Percentiles rank a stretch among this genome's conserved stretches.
Conservation (phyloP, 2,797 vertebrate species). For the Poeciliopsis paucimaculata region DNA sequence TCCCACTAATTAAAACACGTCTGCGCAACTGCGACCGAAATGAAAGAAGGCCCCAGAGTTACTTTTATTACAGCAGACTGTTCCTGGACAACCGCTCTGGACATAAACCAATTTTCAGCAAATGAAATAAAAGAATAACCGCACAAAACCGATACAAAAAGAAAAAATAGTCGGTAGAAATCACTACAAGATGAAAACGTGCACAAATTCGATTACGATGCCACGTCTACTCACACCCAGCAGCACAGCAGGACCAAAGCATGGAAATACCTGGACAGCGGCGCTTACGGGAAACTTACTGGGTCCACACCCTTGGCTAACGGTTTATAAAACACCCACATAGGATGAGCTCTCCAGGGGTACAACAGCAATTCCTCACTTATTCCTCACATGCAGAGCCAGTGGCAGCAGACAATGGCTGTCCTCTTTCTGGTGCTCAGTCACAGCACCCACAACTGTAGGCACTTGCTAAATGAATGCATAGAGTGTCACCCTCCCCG, state of each 20-base stretch:
- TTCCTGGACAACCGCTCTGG: conserved; percentile 15
- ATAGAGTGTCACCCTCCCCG: conserved; percentile 22
- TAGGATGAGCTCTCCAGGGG: conserved; percentile 57
- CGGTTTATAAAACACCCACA: conserved; percentile 55
- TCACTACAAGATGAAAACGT: not conserved
- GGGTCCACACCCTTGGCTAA: conserved; percentile 51
- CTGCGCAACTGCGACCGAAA: conserved; percentile 50
- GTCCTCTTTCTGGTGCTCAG: conserved; percentile 49
- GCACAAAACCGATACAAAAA: conserved; percentile 10
- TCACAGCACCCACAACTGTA: conserved; percentile 52
- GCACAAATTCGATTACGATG: conserved; percentile 13
- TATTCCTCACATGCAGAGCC: conserved; percentile 56
- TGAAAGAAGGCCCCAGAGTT: conserved; percentile 36
- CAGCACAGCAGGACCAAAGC: conserved; percentile 32
- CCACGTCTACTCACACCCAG: conserved; percentile 58
- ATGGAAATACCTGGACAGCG: conserved; percentile 42
- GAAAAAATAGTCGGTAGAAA: conserved; percentile 13
- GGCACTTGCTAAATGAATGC: conserved; percentile 59
- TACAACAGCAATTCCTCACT: conserved; percentile 64
- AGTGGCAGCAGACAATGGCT: conserved; percentile 65
- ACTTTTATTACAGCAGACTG: conserved; percentile 29
- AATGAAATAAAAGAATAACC: conserved; percentile 11
- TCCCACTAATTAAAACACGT: conserved; percentile 71
- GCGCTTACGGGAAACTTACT: conserved; percentile 27
- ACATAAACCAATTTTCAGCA: conserved; percentile 11